These are phyloP conservation scores for Drosophila buzzatii DNA, from an alignment of 2,888 invertebrate species.

Conservation along the genomic window DNA sequence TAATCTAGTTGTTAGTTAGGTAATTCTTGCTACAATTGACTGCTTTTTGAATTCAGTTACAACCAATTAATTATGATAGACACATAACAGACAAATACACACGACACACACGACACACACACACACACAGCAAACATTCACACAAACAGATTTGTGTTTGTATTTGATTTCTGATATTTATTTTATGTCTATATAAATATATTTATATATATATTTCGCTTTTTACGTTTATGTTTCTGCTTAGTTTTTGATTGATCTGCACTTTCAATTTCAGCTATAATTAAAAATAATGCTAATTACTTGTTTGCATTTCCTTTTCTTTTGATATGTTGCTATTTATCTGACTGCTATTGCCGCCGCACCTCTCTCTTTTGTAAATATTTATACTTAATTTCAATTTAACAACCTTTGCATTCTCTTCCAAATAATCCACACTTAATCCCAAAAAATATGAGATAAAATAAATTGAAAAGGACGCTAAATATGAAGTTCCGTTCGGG, in stretches of 20 bases:
- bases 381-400: slow-evolving; percentile 72
- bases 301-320: slow-evolving; percentile 51
- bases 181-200: slow-evolving; percentile 10
- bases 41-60: slow-evolving; percentile 38
- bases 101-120: slow-evolving; percentile 7
- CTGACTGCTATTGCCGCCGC: slow-evolving; percentile 40
- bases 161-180: slow-evolving; percentile 24
- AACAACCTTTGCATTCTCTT: slow-evolving; percentile 67
- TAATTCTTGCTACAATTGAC: slow-evolving; percentile 51
- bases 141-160: slow-evolving; percentile 19
- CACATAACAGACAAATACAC: slow-evolving; percentile 33
- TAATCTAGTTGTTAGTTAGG: not conserved
- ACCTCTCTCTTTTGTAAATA: slow-evolving; percentile 76
- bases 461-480: slow-evolving; percentile 41
- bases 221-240: not conserved
- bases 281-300: slow-evolving; percentile 56
- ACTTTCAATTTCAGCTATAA: slow-evolving; percentile 46
- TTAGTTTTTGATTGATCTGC: slow-evolving; percentile 46
- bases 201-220: not conserved
- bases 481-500: slow-evolving; percentile 35
- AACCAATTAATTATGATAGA: slow-evolving; percentile 53
- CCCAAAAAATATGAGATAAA: slow-evolving; percentile 8
- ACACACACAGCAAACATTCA: not conserved
- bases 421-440: slow-evolving; percentile 20
- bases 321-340: slow-evolving; percentile 75